Percentiles rank a stretch among this genome's conserved stretches.
phyloP scores from a whole-genome alignment of 2,113 vertebrate genomes.

The Bubo blakistoni region DNA sequence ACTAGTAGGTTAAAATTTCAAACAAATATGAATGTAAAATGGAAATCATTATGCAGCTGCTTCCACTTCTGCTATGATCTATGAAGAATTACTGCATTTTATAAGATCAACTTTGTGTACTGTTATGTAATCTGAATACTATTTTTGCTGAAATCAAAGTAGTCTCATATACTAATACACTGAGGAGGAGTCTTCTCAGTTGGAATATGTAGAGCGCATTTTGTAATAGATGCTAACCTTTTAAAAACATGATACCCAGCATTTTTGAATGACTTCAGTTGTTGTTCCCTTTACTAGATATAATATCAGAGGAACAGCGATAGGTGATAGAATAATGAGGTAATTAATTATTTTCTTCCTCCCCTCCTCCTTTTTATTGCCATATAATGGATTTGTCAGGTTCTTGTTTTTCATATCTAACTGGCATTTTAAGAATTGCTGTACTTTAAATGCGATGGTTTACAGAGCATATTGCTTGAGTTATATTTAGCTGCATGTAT shows the following conservation, averaged over 20 bases:
- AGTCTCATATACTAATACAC: background rate
- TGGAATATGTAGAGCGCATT: background rate
- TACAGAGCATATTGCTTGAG: constrained; percentile 55
- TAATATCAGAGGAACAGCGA: constrained; percentile 96
- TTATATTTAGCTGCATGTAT: constrained; percentile 65
- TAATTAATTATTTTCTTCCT: constrained; percentile 80
- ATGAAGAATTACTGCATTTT: background rate
- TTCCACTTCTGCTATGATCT: background rate
- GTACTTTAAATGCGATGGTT: constrained; percentile 45
- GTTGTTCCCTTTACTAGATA: constrained; percentile 88
- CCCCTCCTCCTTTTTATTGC: constrained; percentile 39
- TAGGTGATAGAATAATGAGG: constrained; percentile 99
- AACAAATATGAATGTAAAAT: background rate
- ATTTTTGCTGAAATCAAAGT: constrained; percentile 26
- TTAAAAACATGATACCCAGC: constrained; percentile 48
- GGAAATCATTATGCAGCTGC: background rate
- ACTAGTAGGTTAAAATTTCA: background rate
- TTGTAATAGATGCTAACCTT: constrained; percentile 47
- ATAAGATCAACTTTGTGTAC: background rate
- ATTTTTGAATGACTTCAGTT: constrained; percentile 75
- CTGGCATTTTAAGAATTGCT: constrained; percentile 54
- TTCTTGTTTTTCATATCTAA: constrained; percentile 66
- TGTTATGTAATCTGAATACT: constrained; percentile 1
- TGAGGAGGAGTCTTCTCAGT: background rate
- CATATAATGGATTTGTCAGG: constrained; percentile 58